Conservation (phyloP, 2,113 vertebrate genomes). For the Tympanuchus pallidicinctus region DNA sequence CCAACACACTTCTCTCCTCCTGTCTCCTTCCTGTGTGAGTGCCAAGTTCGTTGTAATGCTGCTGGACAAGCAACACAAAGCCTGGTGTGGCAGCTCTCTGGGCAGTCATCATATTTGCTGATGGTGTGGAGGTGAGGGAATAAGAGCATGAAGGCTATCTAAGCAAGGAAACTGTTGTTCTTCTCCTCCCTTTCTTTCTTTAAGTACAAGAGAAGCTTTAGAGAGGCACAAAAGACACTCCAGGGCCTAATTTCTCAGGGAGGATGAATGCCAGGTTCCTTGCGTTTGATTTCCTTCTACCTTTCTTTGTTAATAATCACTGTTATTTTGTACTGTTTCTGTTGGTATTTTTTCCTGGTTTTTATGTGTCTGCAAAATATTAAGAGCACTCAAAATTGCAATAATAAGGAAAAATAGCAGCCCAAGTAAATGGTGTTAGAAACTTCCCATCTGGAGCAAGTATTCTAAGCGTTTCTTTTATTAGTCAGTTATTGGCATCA, state of each 20-base stretch:
- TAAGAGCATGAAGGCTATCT: neutral
- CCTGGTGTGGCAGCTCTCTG: neutral
- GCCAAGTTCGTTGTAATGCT: conserved; percentile 17
- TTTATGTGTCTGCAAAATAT: conserved; percentile 39
- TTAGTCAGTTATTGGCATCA: neutral
- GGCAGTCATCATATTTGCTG: neutral
- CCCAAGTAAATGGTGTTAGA: neutral
- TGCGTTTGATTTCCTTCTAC: conserved; percentile 24
- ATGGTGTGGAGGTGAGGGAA: neutral
- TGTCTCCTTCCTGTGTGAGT: conserved; percentile 48
- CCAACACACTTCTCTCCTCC: neutral
- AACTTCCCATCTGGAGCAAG: neutral
- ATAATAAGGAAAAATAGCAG: conserved; percentile 11
- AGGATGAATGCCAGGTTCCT: conserved; percentile 21
- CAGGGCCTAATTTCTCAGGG: neutral
- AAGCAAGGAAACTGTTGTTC: conserved; percentile 8
- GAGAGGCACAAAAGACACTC: neutral
- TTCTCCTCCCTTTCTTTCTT: neutral
- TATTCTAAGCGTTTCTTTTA: neutral
- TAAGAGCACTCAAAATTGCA: conserved; percentile 27
- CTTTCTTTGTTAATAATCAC: conserved; percentile 23
- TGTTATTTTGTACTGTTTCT: conserved; percentile 6
- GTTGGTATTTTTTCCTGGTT: neutral
- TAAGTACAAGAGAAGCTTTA: neutral
- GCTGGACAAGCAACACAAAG: conserved; percentile 21